Evolutionary conservation across 2,113 vertebrate species (phyloP), one percentile per base, ranked within the genome.

Genomic region (Emydura subglobosa): DNA sequence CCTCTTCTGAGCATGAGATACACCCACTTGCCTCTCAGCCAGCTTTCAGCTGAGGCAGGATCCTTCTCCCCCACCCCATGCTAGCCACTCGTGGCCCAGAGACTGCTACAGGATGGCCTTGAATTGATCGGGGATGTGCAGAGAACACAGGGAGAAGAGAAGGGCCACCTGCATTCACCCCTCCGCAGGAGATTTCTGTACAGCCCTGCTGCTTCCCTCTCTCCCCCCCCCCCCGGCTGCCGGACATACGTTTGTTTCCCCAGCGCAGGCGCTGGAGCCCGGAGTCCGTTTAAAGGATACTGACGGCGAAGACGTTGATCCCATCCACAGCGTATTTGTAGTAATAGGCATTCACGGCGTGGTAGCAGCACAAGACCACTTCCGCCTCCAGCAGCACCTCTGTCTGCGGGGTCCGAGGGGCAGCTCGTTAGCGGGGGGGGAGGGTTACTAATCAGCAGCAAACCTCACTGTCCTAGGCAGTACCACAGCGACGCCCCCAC

Each of bases 301-400:
- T 98, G 95, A 98, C 98, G 0, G 98, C 98, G 0, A 99, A 99
- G 29, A 99, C 98, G 1, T 99, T 98, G 89, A 99, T 98, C 68
- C 99, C 99, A 0, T 98, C 98, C 80, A 98, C 96, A 0, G 98
- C 91, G 34, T 98, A 99, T 82, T 99, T 99, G 98, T 99, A 99
- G 95, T 99, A 99, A 96, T 99, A 98, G 87, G 98, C 93, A 81
- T 99, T 99, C 59, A 98, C 91, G 0, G 99, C 99, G 0, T 88
- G 97, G 89, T 98, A 97, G 92, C 98, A 98, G 97, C 98, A 98
- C 10, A 99, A 96, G 50, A 98, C 79, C 59, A 96, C 94, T 74
- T 97, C 96, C 1, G 83, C 98, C 92, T 98, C 96, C 97, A 74
- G 79, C 3, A 95, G 98, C 87, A 89, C 96, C 94, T 93, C 94